These are phyloP conservation scores for Craniophora ligustri DNA, from an alignment of 2,888 invertebrate species.

Conservation along the genomic window DNA sequence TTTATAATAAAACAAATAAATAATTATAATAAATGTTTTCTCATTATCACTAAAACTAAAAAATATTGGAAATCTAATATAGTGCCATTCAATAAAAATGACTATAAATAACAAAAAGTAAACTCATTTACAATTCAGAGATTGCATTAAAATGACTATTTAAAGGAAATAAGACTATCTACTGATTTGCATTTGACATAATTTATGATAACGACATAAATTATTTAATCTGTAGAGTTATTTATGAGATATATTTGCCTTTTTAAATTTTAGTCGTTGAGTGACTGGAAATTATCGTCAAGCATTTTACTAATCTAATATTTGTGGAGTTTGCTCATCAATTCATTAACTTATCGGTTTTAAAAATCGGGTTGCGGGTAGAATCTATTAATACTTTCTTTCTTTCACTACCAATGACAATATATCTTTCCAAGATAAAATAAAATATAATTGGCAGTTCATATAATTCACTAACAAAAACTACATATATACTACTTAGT, in stretches of 20 bases:
- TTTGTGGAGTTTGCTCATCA: no score
- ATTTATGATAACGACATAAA: conserved; percentile 41
- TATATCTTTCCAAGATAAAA: no score
- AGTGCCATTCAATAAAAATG: conserved; percentile 46
- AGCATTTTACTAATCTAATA: no score
- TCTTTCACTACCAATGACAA: no score
- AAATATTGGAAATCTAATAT: conserved; percentile 33
- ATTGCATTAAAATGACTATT: conserved; percentile 33
- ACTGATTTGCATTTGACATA: conserved; percentile 49
- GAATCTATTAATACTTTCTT: no score
- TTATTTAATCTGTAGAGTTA: conserved; percentile 25
- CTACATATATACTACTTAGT: no score
- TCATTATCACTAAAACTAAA: conserved; percentile 3
- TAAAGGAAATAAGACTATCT: conserved; percentile 24
- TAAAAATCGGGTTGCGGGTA: no score
- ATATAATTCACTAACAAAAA: no score
- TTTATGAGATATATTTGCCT: conserved; percentile 33
- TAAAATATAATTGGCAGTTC: no score
- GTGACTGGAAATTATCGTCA: no score
- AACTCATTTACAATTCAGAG: conserved; percentile 40
- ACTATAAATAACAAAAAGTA: conserved; percentile 41
- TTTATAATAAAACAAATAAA: conserved; percentile 23
- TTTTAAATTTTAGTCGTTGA: conserved; percentile 22
- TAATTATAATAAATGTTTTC: conserved; percentile 27
- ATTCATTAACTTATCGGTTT: no score